Conservation (phyloP, 1,140 invertebrate genomes). For the Elymnias hypermnestra region DNA sequence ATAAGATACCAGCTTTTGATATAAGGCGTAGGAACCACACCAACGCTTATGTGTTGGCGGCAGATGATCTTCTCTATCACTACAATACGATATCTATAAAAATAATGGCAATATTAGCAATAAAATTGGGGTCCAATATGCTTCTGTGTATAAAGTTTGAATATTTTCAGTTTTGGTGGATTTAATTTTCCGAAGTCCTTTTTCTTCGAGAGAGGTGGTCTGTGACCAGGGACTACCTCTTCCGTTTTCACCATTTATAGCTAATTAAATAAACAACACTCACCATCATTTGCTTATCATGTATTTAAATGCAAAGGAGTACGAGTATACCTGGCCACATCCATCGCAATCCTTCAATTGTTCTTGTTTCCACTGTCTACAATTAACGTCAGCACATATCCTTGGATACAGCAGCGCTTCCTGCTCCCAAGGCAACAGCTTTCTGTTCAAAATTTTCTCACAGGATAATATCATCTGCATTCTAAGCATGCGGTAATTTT, state of each 20-base stretch:
- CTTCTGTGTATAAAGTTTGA: no score
- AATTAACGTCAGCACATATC: conserved; percentile 74
- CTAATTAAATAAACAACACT: no score
- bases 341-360: conserved; percentile 72
- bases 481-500: conserved; percentile 78
- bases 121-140: no score
- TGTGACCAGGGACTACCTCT: no score
- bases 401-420: conserved; percentile 82
- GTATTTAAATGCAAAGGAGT: no score
- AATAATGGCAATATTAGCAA: background rate
- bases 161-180: no score
- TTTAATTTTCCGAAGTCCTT: no score
- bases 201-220: no score
- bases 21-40: conserved; percentile 75
- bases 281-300: no score
- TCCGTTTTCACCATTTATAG: no score
- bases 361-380: conserved; percentile 70
- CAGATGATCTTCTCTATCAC: conserved; percentile 63
- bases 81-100: conserved; percentile 70
- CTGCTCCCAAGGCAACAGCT: conserved; percentile 79
- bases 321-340: conserved; percentile 79
- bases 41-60: conserved; percentile 63
- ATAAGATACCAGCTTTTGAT: conserved; percentile 71
- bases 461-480: conserved; percentile 78
- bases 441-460: conserved; percentile 77